Conservation (phyloP, 2,888 invertebrate genomes). For the Altica lythri region DNA sequence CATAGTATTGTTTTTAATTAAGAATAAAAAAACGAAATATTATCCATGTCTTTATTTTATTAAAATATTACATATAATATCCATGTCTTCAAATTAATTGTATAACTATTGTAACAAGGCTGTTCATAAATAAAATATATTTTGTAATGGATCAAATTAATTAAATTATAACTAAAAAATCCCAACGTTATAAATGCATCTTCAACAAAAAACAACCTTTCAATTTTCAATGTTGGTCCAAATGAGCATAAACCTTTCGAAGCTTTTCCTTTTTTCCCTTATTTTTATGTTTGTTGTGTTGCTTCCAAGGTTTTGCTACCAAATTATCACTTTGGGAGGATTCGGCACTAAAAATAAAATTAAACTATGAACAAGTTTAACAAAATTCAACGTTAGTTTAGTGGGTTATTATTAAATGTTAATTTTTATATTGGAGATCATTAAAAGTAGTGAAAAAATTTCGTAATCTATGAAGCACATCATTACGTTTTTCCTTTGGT, state of each 20-base stretch:
- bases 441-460: neutral
- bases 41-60: neutral
- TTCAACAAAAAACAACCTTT: neutral
- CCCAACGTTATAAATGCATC: neutral
- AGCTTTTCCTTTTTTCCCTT: slow-evolving; percentile 91
- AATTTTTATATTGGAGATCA: neutral
- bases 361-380: neutral
- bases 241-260: slow-evolving; percentile 80
- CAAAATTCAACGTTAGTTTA: neutral
- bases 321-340: slow-evolving; percentile 9
- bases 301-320: slow-evolving; percentile 74
- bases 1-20: slow-evolving; percentile 95
- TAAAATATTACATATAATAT: slow-evolving; percentile 3
- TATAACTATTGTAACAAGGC: slow-evolving; percentile 2
- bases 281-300: slow-evolving; percentile 83
- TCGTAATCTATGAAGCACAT: too few relatives aligned
- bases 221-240: slow-evolving; percentile 73
- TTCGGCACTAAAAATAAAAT: slow-evolving; percentile 4
- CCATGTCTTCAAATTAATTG: too few relatives aligned
- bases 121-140: slow-evolving; percentile 27
- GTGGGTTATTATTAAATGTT: neutral
- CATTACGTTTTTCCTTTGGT: too few relatives aligned
- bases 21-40: slow-evolving; percentile 45
- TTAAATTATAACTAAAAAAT: slow-evolving; percentile 14
- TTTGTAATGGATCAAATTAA: slow-evolving; percentile 23